Evolutionary conservation across 2,888 invertebrate genomes (phyloP).

Genomic region (Oscheius sp.): DNA sequence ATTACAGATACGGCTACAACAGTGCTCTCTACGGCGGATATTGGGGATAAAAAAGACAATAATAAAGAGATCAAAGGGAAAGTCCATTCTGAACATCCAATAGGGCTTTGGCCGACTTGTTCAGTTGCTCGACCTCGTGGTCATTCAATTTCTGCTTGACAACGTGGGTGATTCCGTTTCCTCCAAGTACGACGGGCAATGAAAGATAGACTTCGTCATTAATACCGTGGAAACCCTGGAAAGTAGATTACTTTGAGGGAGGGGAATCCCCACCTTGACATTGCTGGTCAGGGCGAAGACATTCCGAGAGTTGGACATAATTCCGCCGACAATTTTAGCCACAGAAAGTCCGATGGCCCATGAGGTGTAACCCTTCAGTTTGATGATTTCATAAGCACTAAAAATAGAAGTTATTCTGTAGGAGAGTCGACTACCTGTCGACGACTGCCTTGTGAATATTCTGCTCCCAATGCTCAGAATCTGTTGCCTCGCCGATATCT

Average conservation of each 20-base stretch:
- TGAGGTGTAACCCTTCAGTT: conserved; percentile 75
- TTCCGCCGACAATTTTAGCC: conserved; percentile 72
- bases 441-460: conserved; percentile 86
- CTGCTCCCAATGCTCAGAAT: conserved; percentile 83
- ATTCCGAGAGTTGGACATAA: conserved; percentile 74
- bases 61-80: conserved; percentile 34
- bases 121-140: conserved; percentile 61
- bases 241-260: conserved; percentile 37
- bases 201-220: conserved; percentile 87
- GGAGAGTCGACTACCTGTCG: conserved; percentile 76
- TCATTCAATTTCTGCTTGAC: conserved; percentile 66
- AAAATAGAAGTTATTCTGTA: background rate
- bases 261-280: conserved; percentile 69
- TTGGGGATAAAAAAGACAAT: conserved; percentile 2
- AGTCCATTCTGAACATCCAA: conserved; percentile 65
- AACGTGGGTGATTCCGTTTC: conserved; percentile 67
- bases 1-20: conserved; percentile 22
- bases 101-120: conserved; percentile 66
- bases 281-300: conserved; percentile 74
- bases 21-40: conserved; percentile 23
- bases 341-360: conserved; percentile 76
- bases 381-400: conserved; percentile 79
- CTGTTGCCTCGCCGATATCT: conserved; percentile 80
- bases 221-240: conserved; percentile 85
- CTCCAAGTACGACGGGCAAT: conserved; percentile 78